Evolutionary conservation across 1,140 invertebrate genomes (phyloP), one percentile per base, ranked within the genome.

Genomic region (Microvelia longipes): DNA sequence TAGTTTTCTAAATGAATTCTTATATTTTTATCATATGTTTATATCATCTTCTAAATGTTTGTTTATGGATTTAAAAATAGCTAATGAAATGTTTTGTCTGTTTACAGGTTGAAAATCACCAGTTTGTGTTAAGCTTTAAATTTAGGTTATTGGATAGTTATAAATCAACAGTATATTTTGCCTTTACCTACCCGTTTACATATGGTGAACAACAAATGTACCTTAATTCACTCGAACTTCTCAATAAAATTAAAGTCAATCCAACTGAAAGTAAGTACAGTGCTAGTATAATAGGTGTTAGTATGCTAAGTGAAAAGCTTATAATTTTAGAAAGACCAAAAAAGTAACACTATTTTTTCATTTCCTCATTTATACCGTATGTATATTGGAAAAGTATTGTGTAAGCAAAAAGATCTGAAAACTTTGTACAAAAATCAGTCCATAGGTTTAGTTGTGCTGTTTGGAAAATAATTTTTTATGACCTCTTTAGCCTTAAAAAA

Each of bases 181-280:
- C 93, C 0, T 96, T 96, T 79, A 94, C 92, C 28, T 96, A 91
- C 80, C 94, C 94, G 25, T 95, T 88, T 81, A 89, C 91, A 0
- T 95, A 93, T 76, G 82, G 83, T 0, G 92, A 96, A 75, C 81
- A 92, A 64, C 90, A 92, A 80, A 86, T 86, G 70, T 69, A 68
- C 26, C 66, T 72, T 13, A 27, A 30, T 29, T 68, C 70, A 14
- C 15, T 70, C 2, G 64, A 70, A 28, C 15, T 29, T 26, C 29
- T 68, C 15, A 30, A 68, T 68, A 29, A 35, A n/a, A 30, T 68
- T n/a, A 28, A 29, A 35, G 28, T 24, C 14, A 68, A 29, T 2
- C 15, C 28, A 14, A 30, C 67, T 2, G 28, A 68, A 24, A 30
- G 67, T 68, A 70, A 70, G 29, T 60, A 63, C 35, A 5, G n/a